phyloP scores from a whole-genome alignment of 1,140 invertebrate species.

The Procambarus clarkii region DNA sequence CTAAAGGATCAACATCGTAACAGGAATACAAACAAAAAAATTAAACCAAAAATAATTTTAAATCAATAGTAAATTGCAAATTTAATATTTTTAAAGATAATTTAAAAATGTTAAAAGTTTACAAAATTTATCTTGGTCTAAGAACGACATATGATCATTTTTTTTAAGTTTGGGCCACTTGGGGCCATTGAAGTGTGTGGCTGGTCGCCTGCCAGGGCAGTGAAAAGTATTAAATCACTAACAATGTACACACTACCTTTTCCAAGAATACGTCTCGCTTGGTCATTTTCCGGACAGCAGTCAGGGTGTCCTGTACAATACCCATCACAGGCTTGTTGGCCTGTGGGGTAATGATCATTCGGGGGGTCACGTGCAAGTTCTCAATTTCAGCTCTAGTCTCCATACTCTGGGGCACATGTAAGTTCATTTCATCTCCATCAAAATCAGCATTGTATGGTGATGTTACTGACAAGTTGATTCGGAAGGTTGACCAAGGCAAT shows the following conservation, averaged over 20 bases:
- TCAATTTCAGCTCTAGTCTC: constrained; percentile 98
- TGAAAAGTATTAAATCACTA: too few species aligned
- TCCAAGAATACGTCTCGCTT: constrained; percentile 99
- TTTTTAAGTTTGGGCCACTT: too few species aligned
- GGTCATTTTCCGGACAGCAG: constrained; percentile 99
- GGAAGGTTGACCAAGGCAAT: constrained; percentile 97
- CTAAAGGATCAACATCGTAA: too few species aligned
- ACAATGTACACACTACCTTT: constrained; percentile 78
- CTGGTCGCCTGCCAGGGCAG: too few species aligned
- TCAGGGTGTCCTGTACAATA: constrained; percentile 99
- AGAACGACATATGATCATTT: too few species aligned
- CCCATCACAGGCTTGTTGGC: constrained; percentile 99
- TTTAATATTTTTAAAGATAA: too few species aligned
- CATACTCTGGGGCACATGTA: constrained; percentile 99
- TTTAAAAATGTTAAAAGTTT: too few species aligned
- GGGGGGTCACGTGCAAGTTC: constrained; percentile 96
- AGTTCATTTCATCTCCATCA: constrained; percentile 99
- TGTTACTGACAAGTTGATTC: constrained; percentile 96
- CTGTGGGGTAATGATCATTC: constrained; percentile 95
- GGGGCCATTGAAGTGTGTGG: too few species aligned
- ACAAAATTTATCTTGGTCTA: too few species aligned
- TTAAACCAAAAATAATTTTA: too few species aligned
- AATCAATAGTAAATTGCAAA: too few species aligned
- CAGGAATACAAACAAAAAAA: too few species aligned
- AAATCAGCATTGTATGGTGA: constrained; percentile 99